These are phyloP conservation scores for Glomeris marginata DNA, from an alignment of 2,888 invertebrate genomes.

Conservation along the genomic window DNA sequence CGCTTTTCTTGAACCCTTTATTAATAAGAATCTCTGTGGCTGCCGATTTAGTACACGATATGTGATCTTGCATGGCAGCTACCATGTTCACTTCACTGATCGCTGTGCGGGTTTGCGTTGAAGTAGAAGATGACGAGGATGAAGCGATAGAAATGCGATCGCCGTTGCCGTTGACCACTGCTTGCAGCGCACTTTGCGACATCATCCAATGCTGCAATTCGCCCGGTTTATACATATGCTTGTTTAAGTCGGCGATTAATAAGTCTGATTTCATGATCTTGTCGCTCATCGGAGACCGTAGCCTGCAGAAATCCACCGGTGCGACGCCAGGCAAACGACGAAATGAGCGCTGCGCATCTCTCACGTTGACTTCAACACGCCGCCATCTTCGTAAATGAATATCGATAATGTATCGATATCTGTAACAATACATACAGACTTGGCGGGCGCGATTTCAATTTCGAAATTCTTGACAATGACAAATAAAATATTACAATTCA, in stretches of 20 bases:
- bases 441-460: no score
- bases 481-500: no score
- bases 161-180: neutral
- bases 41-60: slow-evolving; percentile 19
- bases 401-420: no score
- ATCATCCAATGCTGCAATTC: slow-evolving; percentile 7
- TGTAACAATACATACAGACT: no score
- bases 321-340: neutral
- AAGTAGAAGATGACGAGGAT: neutral
- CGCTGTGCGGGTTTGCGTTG: neutral
- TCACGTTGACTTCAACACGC: no score
- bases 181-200: slow-evolving; percentile 8
- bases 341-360: neutral
- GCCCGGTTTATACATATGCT: neutral
- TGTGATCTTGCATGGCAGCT: slow-evolving; percentile 20
- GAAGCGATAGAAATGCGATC: neutral
- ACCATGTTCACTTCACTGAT: slow-evolving; percentile 17
- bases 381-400: no score
- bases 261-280: slow-evolving; percentile 13
- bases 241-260: slow-evolving; percentile 4
- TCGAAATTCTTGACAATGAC: no score
- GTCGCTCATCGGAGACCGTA: slow-evolving; percentile 3
- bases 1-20: neutral
- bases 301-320: neutral
- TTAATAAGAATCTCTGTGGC: neutral